Evolutionary conservation across 1,140 invertebrate species (phyloP).

Genomic region (Drosophila carrolli): DNA sequence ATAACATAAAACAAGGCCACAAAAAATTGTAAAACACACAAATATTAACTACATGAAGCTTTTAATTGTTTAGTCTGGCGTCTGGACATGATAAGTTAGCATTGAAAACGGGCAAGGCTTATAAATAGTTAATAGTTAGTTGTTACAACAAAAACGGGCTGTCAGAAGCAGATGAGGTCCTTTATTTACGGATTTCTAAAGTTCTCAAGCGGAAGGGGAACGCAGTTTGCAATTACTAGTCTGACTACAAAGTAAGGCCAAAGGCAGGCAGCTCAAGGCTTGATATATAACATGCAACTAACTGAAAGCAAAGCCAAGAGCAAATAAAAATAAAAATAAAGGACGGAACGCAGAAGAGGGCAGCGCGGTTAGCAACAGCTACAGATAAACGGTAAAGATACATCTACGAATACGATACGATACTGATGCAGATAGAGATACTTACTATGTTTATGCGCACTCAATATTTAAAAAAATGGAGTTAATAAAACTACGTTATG

Average conservation of each 20-base stretch:
- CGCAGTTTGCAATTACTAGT: slow-evolving; percentile 8
- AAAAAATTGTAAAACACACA: slow-evolving; percentile 23
- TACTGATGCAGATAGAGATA: slow-evolving; percentile 18
- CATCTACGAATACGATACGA: slow-evolving; percentile 15
- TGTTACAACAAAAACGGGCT: not conserved
- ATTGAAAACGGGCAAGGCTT: slow-evolving; percentile 25
- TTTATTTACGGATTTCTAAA: slow-evolving; percentile 22
- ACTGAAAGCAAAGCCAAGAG: slow-evolving; percentile 57
- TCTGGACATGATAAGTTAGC: slow-evolving; percentile 27
- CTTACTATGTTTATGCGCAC: slow-evolving; percentile 17
- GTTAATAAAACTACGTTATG: not conserved
- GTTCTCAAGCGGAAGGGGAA: not conserved
- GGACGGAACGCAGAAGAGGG: slow-evolving; percentile 40
- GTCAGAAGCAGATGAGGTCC: slow-evolving; percentile 10
- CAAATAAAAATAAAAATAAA: slow-evolving; percentile 50
- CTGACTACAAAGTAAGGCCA: slow-evolving; percentile 22
- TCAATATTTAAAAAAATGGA: not conserved
- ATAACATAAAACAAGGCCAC: slow-evolving; percentile 27
- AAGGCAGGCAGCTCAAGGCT: slow-evolving; percentile 24
- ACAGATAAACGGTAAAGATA: slow-evolving; percentile 32
- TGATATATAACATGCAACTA: slow-evolving; percentile 55
- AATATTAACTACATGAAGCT: slow-evolving; percentile 33
- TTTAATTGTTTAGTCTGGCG: slow-evolving; percentile 39
- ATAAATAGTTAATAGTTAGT: slow-evolving; percentile 15
- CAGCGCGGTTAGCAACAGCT: slow-evolving; percentile 45